Percentiles rank a stretch among this genome's conserved stretches.
These are phyloP conservation scores for Tympanoctomys barrerae DNA, from an alignment of 2,797 vertebrate species.

Conservation along the genomic window DNA sequence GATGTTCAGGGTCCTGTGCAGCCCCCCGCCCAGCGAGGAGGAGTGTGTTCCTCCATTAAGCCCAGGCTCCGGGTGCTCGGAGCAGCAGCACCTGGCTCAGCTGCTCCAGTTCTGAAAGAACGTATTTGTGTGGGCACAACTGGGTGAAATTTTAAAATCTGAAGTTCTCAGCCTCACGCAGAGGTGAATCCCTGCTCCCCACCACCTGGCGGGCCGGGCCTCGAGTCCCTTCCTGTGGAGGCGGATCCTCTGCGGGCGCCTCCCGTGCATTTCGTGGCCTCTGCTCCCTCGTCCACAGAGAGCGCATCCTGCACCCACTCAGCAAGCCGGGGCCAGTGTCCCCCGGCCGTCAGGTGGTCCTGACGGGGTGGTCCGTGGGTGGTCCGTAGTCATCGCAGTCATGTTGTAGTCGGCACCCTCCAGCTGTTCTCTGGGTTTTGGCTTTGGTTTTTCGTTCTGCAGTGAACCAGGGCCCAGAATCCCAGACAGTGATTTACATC, in stretches of 20 bases:
- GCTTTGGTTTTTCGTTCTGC: background rate
- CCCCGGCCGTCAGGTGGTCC: rapidly evolving
- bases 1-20: background rate
- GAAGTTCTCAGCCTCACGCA: background rate
- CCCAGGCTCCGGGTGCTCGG: background rate
- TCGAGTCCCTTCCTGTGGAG: background rate
- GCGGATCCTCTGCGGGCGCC: rapidly evolving
- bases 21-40: background rate
- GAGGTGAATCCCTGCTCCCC: background rate
- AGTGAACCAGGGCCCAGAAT: background rate
- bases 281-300: background rate
- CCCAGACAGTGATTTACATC: background rate
- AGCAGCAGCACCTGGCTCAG: background rate
- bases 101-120: background rate
- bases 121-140: background rate
- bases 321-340: background rate
- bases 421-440: background rate
- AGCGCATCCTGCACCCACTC: background rate
- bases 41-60: background rate
- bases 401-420: background rate
- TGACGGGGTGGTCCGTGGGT: too few relatives aligned
- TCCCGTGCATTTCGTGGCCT: rapidly evolving
- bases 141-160: background rate
- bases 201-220: background rate
- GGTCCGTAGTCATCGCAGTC: background rate